Evolutionary conservation across 2,888 invertebrate genomes (phyloP), one percentile per base, ranked within the genome.

Genomic region (Tenthredo mesomela): DNA sequence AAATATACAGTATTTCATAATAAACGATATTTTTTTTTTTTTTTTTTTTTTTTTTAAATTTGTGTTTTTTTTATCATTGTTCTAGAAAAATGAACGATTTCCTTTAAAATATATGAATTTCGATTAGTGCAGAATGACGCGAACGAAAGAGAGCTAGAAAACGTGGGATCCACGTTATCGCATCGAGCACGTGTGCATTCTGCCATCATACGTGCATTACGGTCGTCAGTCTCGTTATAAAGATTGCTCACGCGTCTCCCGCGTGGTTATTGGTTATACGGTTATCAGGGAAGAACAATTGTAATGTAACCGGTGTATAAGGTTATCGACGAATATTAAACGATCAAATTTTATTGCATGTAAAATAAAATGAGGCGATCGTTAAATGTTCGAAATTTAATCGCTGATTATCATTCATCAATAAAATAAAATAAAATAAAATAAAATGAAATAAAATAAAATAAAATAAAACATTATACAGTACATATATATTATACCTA

Each of bases 181-280:
- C 25, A 18, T 15, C 37, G 40, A 80, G 10, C 58, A 61, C 61
- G 61, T 80, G 43, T 61, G n/a, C n/a, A n/a, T n/a, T n/a, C n/a
- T n/a, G 47, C 58, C 10, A 33, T 37, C 40, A 12, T 43, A 37
- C 37, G 50, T 73, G 40, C 21, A 73, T 43, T 43, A 54, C 29
- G 54, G 15, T 54, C 73, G 77, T 9, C 33, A 77, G 10, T 43
- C 21, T 40, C 61, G 40, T 80, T 77, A 61, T 37, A 21, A 61
- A 21, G 6, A 61, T 25, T 25, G 58, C 80, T 40, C 80, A 80
- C 80, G 80, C 21, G 80, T 80, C 21, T 15, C 37, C 37, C 80
- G 37, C 80, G 80, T 80, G 80, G 33, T 80, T 80, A 80, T 80
- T 80, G 61, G 40, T 40, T 61, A 21, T 80, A 21, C 80, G 61